Evolutionary conservation across 2,888 invertebrate genomes (phyloP), one percentile per base, ranked within the genome.

Genomic region (Drosophila flavopinicola): DNA sequence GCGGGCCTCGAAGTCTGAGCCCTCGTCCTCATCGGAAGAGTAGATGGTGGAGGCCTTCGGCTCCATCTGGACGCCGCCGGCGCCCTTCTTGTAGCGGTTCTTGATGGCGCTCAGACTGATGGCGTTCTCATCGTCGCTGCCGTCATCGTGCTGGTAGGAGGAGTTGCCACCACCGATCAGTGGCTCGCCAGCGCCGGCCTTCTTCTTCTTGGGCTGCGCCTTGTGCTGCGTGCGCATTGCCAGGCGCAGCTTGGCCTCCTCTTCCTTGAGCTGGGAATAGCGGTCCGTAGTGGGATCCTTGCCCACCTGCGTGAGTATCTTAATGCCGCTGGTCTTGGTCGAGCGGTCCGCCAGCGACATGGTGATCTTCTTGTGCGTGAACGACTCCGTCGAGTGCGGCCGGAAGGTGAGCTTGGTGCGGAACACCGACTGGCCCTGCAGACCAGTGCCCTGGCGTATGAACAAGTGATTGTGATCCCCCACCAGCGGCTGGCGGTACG

Each of bases 341-440:
- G 97, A 96, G 49, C 98, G 93, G 91, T 99, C 99, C 0, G 99
- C 99, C 76, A 99, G 92, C 0, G 98, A 99, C 91, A 99, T 93
- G 0, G 99, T 99, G 96, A 99, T 99, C 93, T 99, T 99, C 76
- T 98, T 94, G 91, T 99, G 99, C 0, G 99, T 99, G 92, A 99
- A 98, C 17, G 99, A 99, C 90, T 99, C 99, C 0, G 99, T 99
- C 0, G 99, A 99, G 90, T 99, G 98, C 0, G 99, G 99, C 37
- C 99, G 93, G 95, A 99, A 99, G 1, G 98, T 97, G 0, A 99
- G 92, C 91, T 99, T 99, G 0, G 98, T 98, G 33, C 97, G 94
- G 92, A 99, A 99, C 25, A 99, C 97, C 0, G 98, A 97, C 91
- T 99, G 99, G 0, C 99, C 99, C 88, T 99, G 98, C 1, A 99